Evolutionary conservation across 2,113 vertebrate species (phyloP).

Genomic region (Gymnobelideus leadbeateri): DNA sequence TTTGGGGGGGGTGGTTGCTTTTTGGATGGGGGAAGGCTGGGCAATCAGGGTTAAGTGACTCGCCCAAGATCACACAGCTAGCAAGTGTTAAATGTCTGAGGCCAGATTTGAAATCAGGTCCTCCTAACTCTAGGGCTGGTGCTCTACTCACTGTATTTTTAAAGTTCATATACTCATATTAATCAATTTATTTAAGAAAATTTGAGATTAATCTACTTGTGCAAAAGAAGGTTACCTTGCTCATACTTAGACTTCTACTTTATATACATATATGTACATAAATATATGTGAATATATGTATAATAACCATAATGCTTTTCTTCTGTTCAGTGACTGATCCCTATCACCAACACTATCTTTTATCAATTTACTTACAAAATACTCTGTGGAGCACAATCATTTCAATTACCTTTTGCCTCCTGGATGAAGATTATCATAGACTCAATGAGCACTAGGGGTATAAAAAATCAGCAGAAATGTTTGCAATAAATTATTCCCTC

Average conservation of each 20-base stretch:
- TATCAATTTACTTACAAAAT: neutral
- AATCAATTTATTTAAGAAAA: neutral
- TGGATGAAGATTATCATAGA: constrained; percentile 3
- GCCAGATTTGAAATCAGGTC: too few relatives aligned
- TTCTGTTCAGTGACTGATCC: constrained; percentile 4
- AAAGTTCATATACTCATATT: neutral
- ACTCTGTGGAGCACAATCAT: constrained; percentile 25
- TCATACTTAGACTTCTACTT: neutral
- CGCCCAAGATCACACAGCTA: too few relatives aligned
- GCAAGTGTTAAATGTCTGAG: too few relatives aligned
- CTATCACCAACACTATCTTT: neutral
- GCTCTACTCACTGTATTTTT: neutral
- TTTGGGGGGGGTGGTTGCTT: too few relatives aligned
- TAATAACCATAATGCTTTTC: neutral
- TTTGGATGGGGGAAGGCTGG: too few relatives aligned
- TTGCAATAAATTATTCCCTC: constrained; percentile 6
- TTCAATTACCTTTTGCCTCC: neutral
- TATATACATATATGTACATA: too few relatives aligned
- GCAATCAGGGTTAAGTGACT: too few relatives aligned
- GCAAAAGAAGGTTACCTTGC: neutral
- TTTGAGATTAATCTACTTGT: neutral
- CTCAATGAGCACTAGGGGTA: neutral
- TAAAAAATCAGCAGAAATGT: constrained; percentile 32
- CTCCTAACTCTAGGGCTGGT: too few relatives aligned
- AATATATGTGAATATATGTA: too few relatives aligned